Conservation (phyloP, 1,140 invertebrate genomes). For the Trissolcus basalis region DNA sequence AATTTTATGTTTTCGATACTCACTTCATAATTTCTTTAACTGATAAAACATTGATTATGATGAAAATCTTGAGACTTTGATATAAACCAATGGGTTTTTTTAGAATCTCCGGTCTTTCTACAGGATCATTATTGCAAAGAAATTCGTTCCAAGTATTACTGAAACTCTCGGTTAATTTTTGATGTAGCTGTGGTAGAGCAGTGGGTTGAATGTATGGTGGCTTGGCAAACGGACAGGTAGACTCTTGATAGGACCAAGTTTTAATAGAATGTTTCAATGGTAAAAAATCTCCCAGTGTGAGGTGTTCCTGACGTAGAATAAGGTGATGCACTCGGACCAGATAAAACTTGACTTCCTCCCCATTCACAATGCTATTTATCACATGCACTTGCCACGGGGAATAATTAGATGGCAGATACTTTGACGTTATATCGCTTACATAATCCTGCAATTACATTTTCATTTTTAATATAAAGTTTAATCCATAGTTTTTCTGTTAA, state of each 20-base stretch:
- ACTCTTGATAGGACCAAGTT: slow-evolving; percentile 67
- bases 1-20: slow-evolving; percentile 6
- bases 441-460: slow-evolving; percentile 79
- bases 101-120: slow-evolving; percentile 81
- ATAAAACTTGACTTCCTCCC: slow-evolving; percentile 82
- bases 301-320: slow-evolving; percentile 81
- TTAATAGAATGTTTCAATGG: slow-evolving; percentile 78
- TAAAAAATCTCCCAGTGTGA: slow-evolving; percentile 85
- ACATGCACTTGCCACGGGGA: slow-evolving; percentile 89
- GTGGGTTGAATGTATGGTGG: slow-evolving; percentile 79
- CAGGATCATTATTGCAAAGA: slow-evolving; percentile 85
- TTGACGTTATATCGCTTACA: slow-evolving; percentile 86
- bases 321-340: slow-evolving; percentile 86
- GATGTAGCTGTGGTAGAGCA: slow-evolving; percentile 81
- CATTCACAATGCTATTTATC: slow-evolving; percentile 78
- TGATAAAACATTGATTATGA: slow-evolving; percentile 79
- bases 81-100: slow-evolving; percentile 79
- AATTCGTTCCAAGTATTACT: slow-evolving; percentile 88
- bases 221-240: slow-evolving; percentile 76
- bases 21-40: slow-evolving; percentile 77
- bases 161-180: slow-evolving; percentile 81
- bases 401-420: slow-evolving; percentile 81
- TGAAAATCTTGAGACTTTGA: slow-evolving; percentile 77
- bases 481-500: not conserved
- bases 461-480: not conserved